Evolutionary conservation across 2,797 vertebrate genomes (phyloP), one percentile per base, ranked within the genome.

Genomic region (Myioborus melanocephalus): DNA sequence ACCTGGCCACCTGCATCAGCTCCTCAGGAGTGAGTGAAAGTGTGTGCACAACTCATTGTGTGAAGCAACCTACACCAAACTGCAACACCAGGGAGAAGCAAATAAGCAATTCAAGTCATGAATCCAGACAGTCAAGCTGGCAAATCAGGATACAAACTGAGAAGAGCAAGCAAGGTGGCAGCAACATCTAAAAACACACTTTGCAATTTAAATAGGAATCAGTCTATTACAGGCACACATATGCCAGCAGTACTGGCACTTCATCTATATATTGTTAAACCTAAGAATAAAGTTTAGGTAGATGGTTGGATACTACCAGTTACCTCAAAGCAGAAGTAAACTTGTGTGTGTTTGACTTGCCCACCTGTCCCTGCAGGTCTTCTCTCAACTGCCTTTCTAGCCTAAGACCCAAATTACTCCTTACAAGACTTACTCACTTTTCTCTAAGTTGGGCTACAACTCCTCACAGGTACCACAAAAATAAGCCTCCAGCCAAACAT

Each of bases 161-260:
- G 92, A 93, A 95, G 83, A 95, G 89, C 83, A 93, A 95, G 88
- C 78, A 95, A 90, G 94, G 94, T 92, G 86, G 93, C 75, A 85
- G 23, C 19, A 32, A 96, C 87, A 96, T 86, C 87, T 89, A 85
- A 87, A 96, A 93, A 94, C 79, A 85, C 50, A 37, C 69, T 95
- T 81, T 85, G 91, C 90, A 92, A 94, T 92, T 97, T 78, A 95
- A 92, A 75, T 94, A 95, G 89, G 87, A 87, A 94, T 75, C 78
- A 57, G 81, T 80, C 90, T 95, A 90, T 92, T 94, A 80, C 78
- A 75, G 85, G 84, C 35, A 61, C 57, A 78, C 71, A 85, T 53
- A 85, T 34, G 68, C 63, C 85, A 93, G 73, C 80, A 91, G 55
- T 30, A 89, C 63, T 63, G 63, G 76, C 82, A 79, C 56, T 81